Conservation (phyloP, 2,888 invertebrate species). For the Opisthograptis luteolata region DNA sequence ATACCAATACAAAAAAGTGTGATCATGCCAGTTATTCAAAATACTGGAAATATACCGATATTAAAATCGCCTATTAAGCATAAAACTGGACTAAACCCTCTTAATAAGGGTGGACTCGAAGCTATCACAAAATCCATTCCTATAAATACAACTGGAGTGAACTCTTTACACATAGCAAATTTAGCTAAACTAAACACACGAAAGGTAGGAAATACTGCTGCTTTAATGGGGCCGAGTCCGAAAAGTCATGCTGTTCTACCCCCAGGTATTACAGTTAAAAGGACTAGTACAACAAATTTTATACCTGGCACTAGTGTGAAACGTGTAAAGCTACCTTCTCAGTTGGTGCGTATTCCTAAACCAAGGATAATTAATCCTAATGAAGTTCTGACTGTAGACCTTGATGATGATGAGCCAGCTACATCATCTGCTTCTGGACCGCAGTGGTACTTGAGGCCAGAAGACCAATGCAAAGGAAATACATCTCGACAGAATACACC, state of each 20-base stretch:
- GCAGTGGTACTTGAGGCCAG: conserved; percentile 75
- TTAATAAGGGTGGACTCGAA: background rate
- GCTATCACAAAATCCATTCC: background rate
- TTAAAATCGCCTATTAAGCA: background rate
- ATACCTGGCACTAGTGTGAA: conserved; percentile 5
- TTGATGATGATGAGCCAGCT: conserved; percentile 68
- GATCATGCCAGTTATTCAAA: background rate
- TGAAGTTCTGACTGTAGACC: conserved; percentile 61
- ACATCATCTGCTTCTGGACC: conserved; percentile 47
- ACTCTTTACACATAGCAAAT: background rate
- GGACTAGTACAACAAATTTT: conserved; percentile 32
- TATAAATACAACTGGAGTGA: background rate
- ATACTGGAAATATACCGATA: background rate
- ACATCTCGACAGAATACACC: background rate
- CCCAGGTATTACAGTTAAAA: conserved; percentile 64
- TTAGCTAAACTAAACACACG: background rate
- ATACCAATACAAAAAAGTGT: conserved; percentile 1
- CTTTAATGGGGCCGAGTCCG: conserved; percentile 10
- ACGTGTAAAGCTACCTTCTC: background rate
- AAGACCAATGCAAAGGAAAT: conserved; percentile 48
- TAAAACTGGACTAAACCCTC: background rate
- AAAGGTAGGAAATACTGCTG: background rate
- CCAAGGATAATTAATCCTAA: conserved; percentile 13
- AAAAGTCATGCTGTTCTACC: conserved; percentile 48
- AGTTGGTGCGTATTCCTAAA: conserved; percentile 16